Evolutionary conservation across 2,888 invertebrate genomes (phyloP), one percentile per base, ranked within the genome.

Genomic region (Ichneumon xanthorius): DNA sequence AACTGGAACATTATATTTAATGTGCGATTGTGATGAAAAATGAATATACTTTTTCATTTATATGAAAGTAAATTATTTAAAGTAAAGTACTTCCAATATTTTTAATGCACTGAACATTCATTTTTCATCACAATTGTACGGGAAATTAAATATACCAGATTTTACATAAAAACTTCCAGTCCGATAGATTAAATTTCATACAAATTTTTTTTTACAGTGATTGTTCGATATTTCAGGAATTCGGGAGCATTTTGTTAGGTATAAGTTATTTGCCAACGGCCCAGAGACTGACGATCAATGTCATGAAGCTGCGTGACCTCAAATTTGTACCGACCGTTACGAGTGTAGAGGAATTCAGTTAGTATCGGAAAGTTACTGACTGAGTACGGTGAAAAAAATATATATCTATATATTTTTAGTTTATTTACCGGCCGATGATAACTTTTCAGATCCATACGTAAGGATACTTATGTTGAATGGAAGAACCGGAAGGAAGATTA

Each of bases 251-350:
- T 88, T 89, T 94, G 82, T 90, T 95, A 87, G 95, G 94, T 70
- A 89, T 95, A 84, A 94, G 94, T 90, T 94, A 94, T 88, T 92
- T 95, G 82, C 95, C 95, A 37, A 95, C 95, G 11, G 94, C 95
- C 4, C 94, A 94, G 89, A 92, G 95, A 87, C 91, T 95, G 88
- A 94, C 94, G 63, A 94, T 95, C 80, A 94, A 94, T 85, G 92
- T 95, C 58, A 93, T 94, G 89, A 94, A 94, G 88, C 89, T 94
- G 67, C 93, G 94, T 30, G 94, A 94, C 89, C 89, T 95, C 61
- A 94, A 94, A 87, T 91, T 92, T 76, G 80, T 87, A 45, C 88
- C 91, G 16, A 80, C 90, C 40, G 90, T 92, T 68, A 81, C 92
- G 63, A 92, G 89, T 86, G 70, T 93, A 45, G 91, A 92, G 50